phyloP scores from a whole-genome alignment of 1,140 invertebrate species.

The Oscheius sp. region DNA sequence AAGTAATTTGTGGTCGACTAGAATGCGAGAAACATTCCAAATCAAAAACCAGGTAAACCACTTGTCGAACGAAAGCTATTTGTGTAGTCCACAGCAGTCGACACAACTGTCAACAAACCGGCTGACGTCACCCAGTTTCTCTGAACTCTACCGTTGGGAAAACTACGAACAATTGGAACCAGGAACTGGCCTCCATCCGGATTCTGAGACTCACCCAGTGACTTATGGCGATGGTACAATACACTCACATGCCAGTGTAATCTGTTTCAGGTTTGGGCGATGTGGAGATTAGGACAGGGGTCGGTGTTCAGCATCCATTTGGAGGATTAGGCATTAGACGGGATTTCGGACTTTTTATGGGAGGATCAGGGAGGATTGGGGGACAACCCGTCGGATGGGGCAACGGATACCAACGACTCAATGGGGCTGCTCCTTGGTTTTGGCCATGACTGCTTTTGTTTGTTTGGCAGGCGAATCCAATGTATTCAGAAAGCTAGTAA shows the following conservation, averaged over 20 bases:
- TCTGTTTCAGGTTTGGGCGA: slow-evolving; percentile 24
- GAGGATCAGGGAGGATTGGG: slow-evolving; percentile 30
- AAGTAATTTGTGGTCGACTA: not conserved
- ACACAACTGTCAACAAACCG: not conserved
- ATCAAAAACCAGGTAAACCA: not conserved
- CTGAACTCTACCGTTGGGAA: not conserved
- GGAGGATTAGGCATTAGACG: slow-evolving; percentile 19
- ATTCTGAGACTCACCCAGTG: not conserved
- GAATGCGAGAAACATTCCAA: not conserved
- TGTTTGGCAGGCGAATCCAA: too few species aligned
- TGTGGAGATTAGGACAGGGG: slow-evolving; percentile 22
- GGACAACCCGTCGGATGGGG: slow-evolving; percentile 26
- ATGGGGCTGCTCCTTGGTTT: not conserved
- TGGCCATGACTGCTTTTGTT: too few species aligned
- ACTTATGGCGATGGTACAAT: not conserved
- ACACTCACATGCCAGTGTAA: not conserved
- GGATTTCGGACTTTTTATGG: slow-evolving; percentile 23
- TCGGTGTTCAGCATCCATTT: slow-evolving; percentile 13
- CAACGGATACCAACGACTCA: slow-evolving; percentile 10
- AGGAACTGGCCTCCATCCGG: not conserved
- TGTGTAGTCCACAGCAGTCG: not conserved
- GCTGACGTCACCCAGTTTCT: not conserved
- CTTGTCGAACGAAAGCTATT: too few species aligned
- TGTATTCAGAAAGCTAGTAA: too few species aligned
- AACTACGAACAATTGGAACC: not conserved